Conservation (phyloP, 1,140 invertebrate species). For the silkworm (Bombyx mori) region DNA sequence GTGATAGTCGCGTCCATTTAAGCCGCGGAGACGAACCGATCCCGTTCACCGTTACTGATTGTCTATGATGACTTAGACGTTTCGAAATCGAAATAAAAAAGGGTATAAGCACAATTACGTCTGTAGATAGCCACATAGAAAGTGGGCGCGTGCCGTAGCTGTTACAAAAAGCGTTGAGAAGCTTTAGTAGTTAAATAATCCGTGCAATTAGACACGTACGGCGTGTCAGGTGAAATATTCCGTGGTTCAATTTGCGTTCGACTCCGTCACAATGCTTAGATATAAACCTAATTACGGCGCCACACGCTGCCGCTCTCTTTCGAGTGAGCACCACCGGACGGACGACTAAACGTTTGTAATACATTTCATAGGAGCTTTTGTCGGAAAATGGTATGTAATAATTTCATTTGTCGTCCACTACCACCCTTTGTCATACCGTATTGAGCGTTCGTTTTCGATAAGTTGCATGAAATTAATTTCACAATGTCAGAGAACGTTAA, state of each 20-base stretch:
- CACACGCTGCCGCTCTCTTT: slow-evolving; percentile 36
- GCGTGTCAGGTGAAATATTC: slow-evolving; percentile 55
- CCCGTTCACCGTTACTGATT: slow-evolving; percentile 42
- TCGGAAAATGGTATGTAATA: slow-evolving; percentile 8
- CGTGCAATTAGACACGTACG: slow-evolving; percentile 65
- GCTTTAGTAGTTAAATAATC: slow-evolving; percentile 52
- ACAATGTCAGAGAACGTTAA: slow-evolving; percentile 9
- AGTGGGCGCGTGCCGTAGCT: slow-evolving; percentile 55
- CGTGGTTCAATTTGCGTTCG: slow-evolving; percentile 52
- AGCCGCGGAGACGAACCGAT: slow-evolving; percentile 6
- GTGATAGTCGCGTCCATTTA: slow-evolving; percentile 7
- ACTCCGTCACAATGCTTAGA: slow-evolving; percentile 34
- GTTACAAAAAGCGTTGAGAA: slow-evolving; percentile 45
- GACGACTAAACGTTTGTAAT: slow-evolving; percentile 1
- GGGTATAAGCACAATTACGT: slow-evolving; percentile 52
- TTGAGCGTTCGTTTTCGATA: slow-evolving; percentile 13
- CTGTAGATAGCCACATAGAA: slow-evolving; percentile 51
- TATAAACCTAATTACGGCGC: slow-evolving; percentile 46
- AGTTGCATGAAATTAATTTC: slow-evolving; percentile 18
- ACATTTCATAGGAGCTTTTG: slow-evolving; percentile 5
- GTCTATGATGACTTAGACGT: slow-evolving; percentile 46
- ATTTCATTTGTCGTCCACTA: slow-evolving; percentile 8
- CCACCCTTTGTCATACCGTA: slow-evolving; percentile 12
- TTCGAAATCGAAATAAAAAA: slow-evolving; percentile 48
- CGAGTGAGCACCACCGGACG: slow-evolving; percentile 13